Evolutionary conservation across 2,797 vertebrate species (phyloP).

Genomic region (Semaprochilodus insignis): DNA sequence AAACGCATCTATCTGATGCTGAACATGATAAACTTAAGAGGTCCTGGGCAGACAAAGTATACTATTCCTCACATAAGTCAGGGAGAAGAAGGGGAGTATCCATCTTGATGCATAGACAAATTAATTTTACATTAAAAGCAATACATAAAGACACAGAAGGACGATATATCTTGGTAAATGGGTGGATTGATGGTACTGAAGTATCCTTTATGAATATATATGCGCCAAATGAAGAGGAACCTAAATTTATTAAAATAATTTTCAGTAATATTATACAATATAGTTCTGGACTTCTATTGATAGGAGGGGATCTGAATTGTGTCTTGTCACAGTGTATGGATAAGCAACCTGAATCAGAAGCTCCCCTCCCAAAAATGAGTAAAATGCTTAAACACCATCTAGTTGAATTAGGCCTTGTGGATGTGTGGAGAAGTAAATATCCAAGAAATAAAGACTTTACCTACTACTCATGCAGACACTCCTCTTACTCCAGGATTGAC

Average conservation of each 20-base stretch:
- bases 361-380: constrained; percentile 9
- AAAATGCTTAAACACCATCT: constrained; percentile 18
- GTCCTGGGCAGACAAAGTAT: constrained; percentile 47
- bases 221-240: too few relatives aligned
- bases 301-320: constrained; percentile 37
- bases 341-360: not conserved
- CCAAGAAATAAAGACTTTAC: constrained; percentile 12
- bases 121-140: constrained; percentile 20
- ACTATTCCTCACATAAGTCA: constrained; percentile 30
- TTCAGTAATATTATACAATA: not conserved
- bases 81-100: constrained; percentile 43
- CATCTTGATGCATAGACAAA: constrained; percentile 23
- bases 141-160: constrained; percentile 24
- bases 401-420: constrained; percentile 9
- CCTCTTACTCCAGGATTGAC: not conserved
- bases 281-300: not conserved
- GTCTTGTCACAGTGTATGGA: not conserved
- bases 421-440: not conserved
- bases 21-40: constrained; percentile 43
- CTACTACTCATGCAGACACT: not conserved
- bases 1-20: constrained; percentile 27
- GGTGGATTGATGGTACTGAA: constrained; percentile 36
- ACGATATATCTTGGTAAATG: constrained; percentile 21
- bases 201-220: constrained; percentile 32
- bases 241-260: too few relatives aligned